Evolutionary conservation across 2,797 vertebrate species (phyloP), one percentile per base, ranked within the genome.

Genomic region (Xenentodon cancila): DNA sequence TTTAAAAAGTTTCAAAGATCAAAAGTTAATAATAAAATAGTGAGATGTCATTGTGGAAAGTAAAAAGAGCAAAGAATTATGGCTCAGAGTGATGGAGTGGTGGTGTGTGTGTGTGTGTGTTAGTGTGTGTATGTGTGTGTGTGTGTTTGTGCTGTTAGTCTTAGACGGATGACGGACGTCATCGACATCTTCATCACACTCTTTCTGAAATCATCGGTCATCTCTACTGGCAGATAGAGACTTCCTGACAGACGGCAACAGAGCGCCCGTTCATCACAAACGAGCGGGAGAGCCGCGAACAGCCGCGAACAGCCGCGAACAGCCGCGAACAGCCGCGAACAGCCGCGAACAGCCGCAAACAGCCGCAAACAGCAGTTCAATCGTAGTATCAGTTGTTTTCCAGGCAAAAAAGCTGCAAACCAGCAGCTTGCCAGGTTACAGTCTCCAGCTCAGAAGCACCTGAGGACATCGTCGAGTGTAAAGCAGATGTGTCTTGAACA

Each of bases 161-260:
- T 85, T 51, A 53, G 46, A 70, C 68, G 37, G 75, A 85, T n/a
- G n/a, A 78, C 68, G 27, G 40, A 42, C 11, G 3, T 68, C 58
- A 40, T 68, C 18, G 45, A 16, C 65, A 57, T 50, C 43, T 32
- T 27, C 59, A 37, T 15, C 59, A 37, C 53, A 52, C 12, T 56
- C 32, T 50, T 44, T 46, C 51, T 48, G 22, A 59, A 42, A 47
- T 60, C 50, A 20, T 73, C 58, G 37, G n/a, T 71, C 67, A 30
- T 86, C 88, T 89, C 85, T 86, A 84, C 79, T 87, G 87, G 87
- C 82, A 77, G 88, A 81, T 86, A 88, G 82, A 89, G 82, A 89
- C 59, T 82, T 63, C 64, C 62, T 64, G 46, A 56, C 22, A 13
- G 30, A 30, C 7, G 30, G 37, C 37, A 40, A 1, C 34, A 40